Conservation (phyloP, 92 coral and sea anemone genomes). For the Parazoanthus atlanticus region DNA sequence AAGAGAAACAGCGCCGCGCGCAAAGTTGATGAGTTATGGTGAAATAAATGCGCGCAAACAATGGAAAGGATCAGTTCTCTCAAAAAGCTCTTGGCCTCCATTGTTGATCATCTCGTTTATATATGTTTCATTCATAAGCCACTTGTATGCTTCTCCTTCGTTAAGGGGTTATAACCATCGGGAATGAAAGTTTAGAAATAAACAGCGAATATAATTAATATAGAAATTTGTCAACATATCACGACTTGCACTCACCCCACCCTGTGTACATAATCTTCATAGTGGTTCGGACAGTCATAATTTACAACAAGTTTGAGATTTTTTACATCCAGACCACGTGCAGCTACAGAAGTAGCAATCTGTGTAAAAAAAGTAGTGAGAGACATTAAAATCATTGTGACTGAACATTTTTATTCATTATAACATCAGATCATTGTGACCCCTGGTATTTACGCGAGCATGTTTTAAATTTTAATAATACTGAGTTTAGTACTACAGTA, state of each 20-base stretch:
- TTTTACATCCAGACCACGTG: conserved; percentile 97
- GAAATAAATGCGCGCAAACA: too few relatives aligned
- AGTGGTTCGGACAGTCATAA: conserved; percentile 98
- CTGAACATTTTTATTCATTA: neutral
- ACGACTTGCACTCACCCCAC: conserved; percentile 98
- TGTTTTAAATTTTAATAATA: too few relatives aligned
- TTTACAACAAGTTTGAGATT: conserved; percentile 87
- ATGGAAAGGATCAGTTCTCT: too few relatives aligned
- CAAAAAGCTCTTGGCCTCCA: too few relatives aligned
- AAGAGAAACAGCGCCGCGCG: too few relatives aligned
- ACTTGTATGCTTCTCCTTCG: neutral
- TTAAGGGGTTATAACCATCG: neutral
- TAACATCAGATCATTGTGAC: too few relatives aligned
- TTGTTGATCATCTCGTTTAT: too few relatives aligned
- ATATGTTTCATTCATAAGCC: too few relatives aligned
- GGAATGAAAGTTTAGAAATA: neutral
- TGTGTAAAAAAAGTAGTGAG: neutral
- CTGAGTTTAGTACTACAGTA: too few relatives aligned
- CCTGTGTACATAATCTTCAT: conserved; percentile 96
- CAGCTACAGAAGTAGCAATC: conserved; percentile 99
- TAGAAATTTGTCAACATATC: neutral
- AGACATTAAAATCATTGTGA: neutral
- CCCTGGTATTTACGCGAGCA: too few relatives aligned
- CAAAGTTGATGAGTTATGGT: too few relatives aligned
- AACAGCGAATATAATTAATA: too few relatives aligned